Evolutionary conservation across 2,888 invertebrate genomes (phyloP).

Genomic region (Eurois occulta): DNA sequence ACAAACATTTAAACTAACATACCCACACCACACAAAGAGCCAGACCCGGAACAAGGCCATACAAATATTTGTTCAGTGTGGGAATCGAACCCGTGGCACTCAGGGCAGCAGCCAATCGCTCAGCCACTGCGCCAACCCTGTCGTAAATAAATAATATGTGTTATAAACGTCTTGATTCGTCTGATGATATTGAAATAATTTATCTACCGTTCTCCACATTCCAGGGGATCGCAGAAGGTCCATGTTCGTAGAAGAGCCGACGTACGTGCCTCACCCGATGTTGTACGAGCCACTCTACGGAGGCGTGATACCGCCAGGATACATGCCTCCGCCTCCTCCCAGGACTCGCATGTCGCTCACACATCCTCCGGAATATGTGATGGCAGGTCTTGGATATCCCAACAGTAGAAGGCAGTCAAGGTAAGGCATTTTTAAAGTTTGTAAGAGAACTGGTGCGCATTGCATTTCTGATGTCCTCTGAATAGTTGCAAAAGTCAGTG

Average conservation of each 20-base stretch:
- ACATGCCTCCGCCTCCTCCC: conserved; percentile 78
- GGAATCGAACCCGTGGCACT: neutral
- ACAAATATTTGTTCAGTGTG: neutral
- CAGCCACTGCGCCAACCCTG: neutral
- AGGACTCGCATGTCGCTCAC: conserved; percentile 82
- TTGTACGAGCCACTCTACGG: conserved; percentile 86
- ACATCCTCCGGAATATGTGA: conserved; percentile 84
- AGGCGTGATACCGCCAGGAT: conserved; percentile 78
- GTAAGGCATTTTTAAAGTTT: conserved; percentile 67
- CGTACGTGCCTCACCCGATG: conserved; percentile 83
- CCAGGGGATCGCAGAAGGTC: conserved; percentile 85
- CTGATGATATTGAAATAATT: neutral
- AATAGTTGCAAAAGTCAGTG: neutral
- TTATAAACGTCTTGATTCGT: neutral
- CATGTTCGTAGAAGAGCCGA: conserved; percentile 84
- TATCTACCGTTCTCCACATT: conserved; percentile 47
- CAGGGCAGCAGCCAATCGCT: neutral
- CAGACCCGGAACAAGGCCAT: neutral
- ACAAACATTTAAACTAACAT: neutral
- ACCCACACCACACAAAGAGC: neutral
- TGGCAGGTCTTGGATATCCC: conserved; percentile 78
- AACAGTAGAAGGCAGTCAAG: conserved; percentile 85
- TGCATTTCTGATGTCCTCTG: neutral
- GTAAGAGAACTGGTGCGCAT: neutral
- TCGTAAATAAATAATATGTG: neutral